Evolutionary conservation across 2,113 vertebrate genomes (phyloP).

Genomic region (Amphiprion percula): DNA sequence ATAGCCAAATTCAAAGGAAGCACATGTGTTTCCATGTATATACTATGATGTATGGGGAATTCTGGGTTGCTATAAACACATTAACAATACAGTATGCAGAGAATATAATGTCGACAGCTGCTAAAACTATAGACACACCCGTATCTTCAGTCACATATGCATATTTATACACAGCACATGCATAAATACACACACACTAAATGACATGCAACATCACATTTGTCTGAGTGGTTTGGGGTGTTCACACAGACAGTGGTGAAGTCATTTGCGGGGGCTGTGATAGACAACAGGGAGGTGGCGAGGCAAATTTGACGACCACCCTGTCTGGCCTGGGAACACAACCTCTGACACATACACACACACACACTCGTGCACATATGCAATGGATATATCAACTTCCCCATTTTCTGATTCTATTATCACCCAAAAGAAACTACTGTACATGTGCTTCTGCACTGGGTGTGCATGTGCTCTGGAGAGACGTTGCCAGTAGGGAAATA

Average conservation of each 20-base stretch:
- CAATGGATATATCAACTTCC: not conserved
- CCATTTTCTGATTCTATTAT: not conserved
- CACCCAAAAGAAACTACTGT: not conserved
- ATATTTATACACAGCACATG: constrained; percentile 17
- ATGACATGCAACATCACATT: not conserved
- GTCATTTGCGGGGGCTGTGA: constrained; percentile 24
- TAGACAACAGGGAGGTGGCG: constrained; percentile 19
- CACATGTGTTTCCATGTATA: not conserved
- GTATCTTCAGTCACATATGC: constrained; percentile 8
- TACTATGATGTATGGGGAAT: not conserved
- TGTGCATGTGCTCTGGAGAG: constrained; percentile 4
- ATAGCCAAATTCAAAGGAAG: not conserved
- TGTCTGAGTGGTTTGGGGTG: not conserved
- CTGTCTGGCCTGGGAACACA: constrained; percentile 7
- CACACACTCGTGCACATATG: not conserved
- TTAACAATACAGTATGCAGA: constrained; percentile 14
- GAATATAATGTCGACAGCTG: constrained; percentile 19
- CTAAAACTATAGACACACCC: not conserved
- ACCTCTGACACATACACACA: not conserved
- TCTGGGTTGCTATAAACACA: constrained; percentile 34
- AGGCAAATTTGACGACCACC: constrained; percentile 28
- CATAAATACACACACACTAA: constrained; percentile 10
- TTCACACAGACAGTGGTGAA: constrained; percentile 32
- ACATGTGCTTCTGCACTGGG: constrained; percentile 29
- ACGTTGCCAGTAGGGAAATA: constrained; percentile 31